Base-by-base conservation (phyloP, 2,113 vertebrate genomes). In the Proterorhinus semilunaris region DNA sequence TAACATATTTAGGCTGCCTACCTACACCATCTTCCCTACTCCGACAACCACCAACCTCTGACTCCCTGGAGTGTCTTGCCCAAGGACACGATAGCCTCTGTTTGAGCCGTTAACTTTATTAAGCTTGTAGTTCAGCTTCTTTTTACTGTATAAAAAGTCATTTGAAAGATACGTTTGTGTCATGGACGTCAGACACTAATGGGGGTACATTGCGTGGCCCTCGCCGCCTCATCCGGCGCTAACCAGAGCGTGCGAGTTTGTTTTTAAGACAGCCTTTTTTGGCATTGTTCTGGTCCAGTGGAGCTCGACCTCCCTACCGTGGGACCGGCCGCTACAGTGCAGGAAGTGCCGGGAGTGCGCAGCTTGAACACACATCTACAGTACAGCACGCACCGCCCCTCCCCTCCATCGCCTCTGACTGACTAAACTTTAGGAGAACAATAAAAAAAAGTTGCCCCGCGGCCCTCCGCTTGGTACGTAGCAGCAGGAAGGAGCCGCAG, bases 181-280 rank as follows among this genome's bases (percentile, higher is more conserved):
- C 27, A 36, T 2, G 27, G 27, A 36, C 27, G 27, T 36, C 27
- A 36, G 4, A 36, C 27, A 36, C 0, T 36, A 36, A 36, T 51
- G 50, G 45, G 54, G 51, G 21, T 27, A 51, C 75, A 72, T 75
- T 43, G 43, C 58, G 63, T 54, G 71, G 66, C 68, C 54, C 53
- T 36, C 10, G 71, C 72, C 68, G 57, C 62, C 69, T 66, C 62
- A 75, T 66, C 50, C 80, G 5, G 16, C 74, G 82, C 70, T 82
- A 86, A 83, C 78, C 84, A 88, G 84, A 83, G 87, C 86, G 67
- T 84, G 63, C 75, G 76, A 78, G 84, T 87, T 90, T 89, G 87
- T 91, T 91, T 90, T 88, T 89, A 86, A 75, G 84, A 80, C 82
- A 76, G 83, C 82, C 81, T 82, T 88, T 86, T 87, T 87, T 80